phyloP scores from a whole-genome alignment of 2,113 vertebrate species.

The Brachyhypopomus occidentalis region DNA sequence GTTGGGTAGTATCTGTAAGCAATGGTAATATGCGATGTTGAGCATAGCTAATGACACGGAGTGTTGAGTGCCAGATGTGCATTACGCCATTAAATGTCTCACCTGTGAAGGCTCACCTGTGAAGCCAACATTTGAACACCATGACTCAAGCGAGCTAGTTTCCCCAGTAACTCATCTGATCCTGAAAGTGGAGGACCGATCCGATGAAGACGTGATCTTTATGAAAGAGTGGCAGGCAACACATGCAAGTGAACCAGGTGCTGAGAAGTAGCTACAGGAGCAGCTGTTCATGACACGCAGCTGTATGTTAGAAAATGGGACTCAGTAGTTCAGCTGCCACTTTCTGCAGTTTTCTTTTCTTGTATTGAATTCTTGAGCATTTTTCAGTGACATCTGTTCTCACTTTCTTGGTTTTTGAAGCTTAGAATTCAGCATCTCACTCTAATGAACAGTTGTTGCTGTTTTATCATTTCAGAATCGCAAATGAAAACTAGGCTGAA shows the following conservation, averaged over 20 bases:
- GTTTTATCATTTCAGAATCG: background rate
- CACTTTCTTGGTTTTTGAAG: background rate
- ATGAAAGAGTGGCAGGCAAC: conserved; percentile 24
- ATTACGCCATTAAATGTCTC: background rate
- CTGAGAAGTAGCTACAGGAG: background rate
- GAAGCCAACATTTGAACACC: background rate
- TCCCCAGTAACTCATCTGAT: conserved; percentile 56
- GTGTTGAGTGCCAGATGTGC: no score
- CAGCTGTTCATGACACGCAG: no score
- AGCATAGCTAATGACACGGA: background rate
- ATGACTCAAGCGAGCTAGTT: conserved; percentile 42
- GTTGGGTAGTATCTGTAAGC: background rate
- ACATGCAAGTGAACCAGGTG: background rate
- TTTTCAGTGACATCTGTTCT: background rate
- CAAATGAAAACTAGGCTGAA: background rate
- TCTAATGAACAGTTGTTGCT: background rate
- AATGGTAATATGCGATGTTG: background rate
- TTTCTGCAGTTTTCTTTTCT: background rate
- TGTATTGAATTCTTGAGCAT: background rate
- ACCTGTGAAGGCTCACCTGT: conserved; percentile 15
- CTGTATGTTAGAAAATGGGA: background rate
- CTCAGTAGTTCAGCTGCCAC: background rate
- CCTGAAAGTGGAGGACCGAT: conserved; percentile 45
- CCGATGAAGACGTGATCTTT: conserved; percentile 52
- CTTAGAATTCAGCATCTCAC: background rate